These are phyloP conservation scores for Porites lutea DNA, from an alignment of 64 coral and sea anemone genomes.

Conservation along the genomic window DNA sequence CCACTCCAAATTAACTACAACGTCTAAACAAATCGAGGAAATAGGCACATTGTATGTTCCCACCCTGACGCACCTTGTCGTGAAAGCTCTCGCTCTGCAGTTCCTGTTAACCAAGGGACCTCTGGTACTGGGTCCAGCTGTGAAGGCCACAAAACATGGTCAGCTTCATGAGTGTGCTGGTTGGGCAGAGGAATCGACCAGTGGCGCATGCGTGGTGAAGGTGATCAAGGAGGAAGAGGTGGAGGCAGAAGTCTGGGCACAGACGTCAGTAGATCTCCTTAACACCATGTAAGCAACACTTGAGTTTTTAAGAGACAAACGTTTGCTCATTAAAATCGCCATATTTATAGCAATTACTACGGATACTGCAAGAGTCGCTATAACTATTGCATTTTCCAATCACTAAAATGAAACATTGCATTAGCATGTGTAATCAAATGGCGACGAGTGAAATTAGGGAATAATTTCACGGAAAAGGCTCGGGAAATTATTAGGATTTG, in stretches of 20 bases:
- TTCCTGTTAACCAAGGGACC: slow-evolving; percentile 27
- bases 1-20: not conserved
- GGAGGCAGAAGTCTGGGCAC: slow-evolving; percentile 39
- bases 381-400: no score
- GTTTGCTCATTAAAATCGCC: no score
- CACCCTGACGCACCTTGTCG: not conserved
- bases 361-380: no score
- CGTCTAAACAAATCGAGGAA: not conserved
- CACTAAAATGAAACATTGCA: no score
- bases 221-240: slow-evolving; percentile 1
- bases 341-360: no score
- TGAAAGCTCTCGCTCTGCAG: slow-evolving; percentile 10
- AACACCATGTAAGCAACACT: slow-evolving; percentile 26
- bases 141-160: slow-evolving; percentile 24
- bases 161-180: slow-evolving; percentile 3
- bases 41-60: slow-evolving; percentile 34
- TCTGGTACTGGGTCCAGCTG: not conserved
- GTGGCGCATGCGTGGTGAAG: slow-evolving; percentile 26
- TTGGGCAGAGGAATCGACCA: not conserved
- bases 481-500: no score
- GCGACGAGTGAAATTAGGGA: no score
- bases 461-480: no score
- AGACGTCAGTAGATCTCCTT: slow-evolving; percentile 27
- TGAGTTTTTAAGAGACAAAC: not conserved
- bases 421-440: no score